Evolutionary conservation across 2,888 invertebrate species (phyloP).

Genomic region (Holacanthella duospinosa): DNA sequence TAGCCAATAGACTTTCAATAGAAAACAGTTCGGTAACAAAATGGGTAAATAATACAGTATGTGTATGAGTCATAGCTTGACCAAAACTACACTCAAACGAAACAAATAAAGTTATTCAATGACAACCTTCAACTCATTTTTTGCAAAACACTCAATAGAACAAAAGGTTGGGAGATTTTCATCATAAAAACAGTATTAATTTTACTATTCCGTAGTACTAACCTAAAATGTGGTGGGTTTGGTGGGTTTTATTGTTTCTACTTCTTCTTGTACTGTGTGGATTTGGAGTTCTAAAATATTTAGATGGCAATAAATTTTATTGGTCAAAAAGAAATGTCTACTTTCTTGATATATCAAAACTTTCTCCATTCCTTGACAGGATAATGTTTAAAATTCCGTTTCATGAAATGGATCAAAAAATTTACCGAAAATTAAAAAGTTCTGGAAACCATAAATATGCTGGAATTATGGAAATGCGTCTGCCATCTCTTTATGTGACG

Average conservation of each 20-base stretch:
- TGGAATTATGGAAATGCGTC: not conserved
- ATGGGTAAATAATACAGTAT: too few species aligned
- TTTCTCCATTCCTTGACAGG: not conserved
- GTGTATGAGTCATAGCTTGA: too few species aligned
- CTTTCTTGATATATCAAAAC: not conserved
- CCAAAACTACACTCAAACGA: too few species aligned
- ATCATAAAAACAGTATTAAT: too few species aligned
- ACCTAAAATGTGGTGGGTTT: not conserved
- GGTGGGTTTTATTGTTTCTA: not conserved
- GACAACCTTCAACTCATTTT: too few species aligned
- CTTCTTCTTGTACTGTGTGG: not conserved
- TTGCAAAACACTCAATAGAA: too few species aligned
- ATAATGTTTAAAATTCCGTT: not conserved
- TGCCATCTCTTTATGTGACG: not conserved
- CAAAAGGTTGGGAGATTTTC: too few species aligned
- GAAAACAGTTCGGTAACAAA: too few species aligned
- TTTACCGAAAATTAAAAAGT: not conserved
- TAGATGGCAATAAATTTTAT: not conserved
- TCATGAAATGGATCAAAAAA: not conserved
- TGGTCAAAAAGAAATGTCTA: not conserved
- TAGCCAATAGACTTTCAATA: too few species aligned
- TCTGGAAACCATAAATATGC: not conserved
- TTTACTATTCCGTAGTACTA: too few species aligned
- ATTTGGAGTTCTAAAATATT: not conserved
- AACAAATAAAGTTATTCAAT: too few species aligned